Percentiles rank a stretch among this genome's conserved stretches.
These are phyloP conservation scores for Lophius americanus DNA, from an alignment of 2,797 vertebrate species.

Conservation along the genomic window DNA sequence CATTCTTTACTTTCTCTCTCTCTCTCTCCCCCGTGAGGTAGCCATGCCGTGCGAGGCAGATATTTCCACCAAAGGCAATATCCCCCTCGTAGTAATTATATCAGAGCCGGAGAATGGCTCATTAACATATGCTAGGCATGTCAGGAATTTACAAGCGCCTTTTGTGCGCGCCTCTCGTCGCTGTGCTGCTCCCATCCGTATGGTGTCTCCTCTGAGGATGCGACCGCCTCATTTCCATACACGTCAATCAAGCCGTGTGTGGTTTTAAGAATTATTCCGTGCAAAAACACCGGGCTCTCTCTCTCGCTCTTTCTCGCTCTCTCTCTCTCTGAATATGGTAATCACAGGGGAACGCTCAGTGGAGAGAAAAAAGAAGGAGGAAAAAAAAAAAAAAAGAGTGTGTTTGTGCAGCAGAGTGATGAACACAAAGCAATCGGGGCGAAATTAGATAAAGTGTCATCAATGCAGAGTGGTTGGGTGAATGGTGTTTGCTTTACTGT, in stretches of 20 bases:
- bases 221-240: conserved; percentile 74
- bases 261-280: conserved; percentile 55
- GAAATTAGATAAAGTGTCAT: conserved; percentile 40
- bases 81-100: conserved; percentile 82
- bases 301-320: too few species aligned
- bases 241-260: conserved; percentile 72
- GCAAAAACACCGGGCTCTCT: conserved; percentile 29
- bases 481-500: conserved; percentile 37
- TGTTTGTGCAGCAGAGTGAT: conserved; percentile 29
- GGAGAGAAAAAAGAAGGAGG: conserved; percentile 58
- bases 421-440: conserved; percentile 44
- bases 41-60: conserved; percentile 59
- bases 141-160: conserved; percentile 77
- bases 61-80: conserved; percentile 79
- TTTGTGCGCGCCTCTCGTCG: conserved; percentile 67
- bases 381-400: not conserved
- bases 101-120: conserved; percentile 77
- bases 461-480: conserved; percentile 18
- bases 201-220: conserved; percentile 74
- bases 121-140: conserved; percentile 84
- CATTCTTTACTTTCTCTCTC: conserved; percentile 68
- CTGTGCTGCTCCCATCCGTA: conserved; percentile 67
- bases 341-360: conserved; percentile 50
- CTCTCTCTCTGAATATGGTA: conserved; percentile 36
- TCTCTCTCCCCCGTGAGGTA: conserved; percentile 67